Conservation (phyloP, 2,888 invertebrate genomes). For the Rhamnusium bicolor region DNA sequence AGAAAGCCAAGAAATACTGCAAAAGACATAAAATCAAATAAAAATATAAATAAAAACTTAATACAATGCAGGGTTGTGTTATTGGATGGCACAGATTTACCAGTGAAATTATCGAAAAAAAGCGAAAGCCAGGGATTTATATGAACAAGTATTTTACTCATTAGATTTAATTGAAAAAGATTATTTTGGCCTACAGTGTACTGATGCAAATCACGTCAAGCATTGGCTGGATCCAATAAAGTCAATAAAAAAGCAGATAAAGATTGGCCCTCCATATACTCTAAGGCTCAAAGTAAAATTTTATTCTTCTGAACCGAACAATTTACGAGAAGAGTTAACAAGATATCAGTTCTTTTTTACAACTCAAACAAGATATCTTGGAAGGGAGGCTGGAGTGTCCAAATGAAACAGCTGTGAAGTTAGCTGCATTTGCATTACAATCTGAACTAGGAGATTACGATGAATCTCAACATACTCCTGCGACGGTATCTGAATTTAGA, state of each 20-base stretch:
- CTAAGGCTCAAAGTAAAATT: constrained; percentile 97
- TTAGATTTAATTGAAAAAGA: constrained; percentile 98
- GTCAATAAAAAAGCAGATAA: constrained; percentile 97
- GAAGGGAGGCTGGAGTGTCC: constrained; percentile 93
- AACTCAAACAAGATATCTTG: constrained; percentile 95
- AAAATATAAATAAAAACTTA: constrained; percentile 85
- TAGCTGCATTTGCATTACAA: constrained; percentile 93
- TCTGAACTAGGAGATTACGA: constrained; percentile 99
- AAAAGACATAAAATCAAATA: constrained; percentile 67
- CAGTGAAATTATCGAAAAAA: constrained; percentile 96
- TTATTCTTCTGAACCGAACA: constrained; percentile 98
- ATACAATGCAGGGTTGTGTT: constrained; percentile 95
- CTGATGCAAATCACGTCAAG: constrained; percentile 97
- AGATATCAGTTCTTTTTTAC: constrained; percentile 98
- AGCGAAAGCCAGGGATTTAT: constrained; percentile 92
- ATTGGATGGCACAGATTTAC: constrained; percentile 95
- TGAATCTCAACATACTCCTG: constrained; percentile 90
- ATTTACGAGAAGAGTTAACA: constrained; percentile 96
- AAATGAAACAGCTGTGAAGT: constrained; percentile 88
- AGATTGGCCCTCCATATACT: constrained; percentile 99
- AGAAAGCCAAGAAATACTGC: constrained; percentile 72
- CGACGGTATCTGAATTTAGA: constrained; percentile 97
- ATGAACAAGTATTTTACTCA: constrained; percentile 98
- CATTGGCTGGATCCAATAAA: constrained; percentile 99
- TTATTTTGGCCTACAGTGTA: constrained; percentile 98